Base-by-base conservation (phyloP, 1,140 invertebrate genomes). In the Coenobita brevimanus region DNA sequence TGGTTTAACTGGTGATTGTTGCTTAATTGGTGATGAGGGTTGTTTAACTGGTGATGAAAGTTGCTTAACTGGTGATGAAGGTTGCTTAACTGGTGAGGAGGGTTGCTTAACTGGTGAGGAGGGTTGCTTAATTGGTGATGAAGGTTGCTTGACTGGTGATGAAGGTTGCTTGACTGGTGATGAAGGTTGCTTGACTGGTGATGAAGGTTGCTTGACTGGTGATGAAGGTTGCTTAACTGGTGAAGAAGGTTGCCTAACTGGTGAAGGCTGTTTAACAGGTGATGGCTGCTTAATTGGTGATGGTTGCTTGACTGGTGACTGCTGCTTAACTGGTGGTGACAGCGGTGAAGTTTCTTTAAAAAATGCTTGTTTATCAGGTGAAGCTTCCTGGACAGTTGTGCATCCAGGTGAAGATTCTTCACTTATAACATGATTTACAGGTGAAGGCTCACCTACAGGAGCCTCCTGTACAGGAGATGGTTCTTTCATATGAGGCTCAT, bases 191-290 rank as follows among this genome's bases (percentile, higher is more conserved):
- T 79, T 24, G 13, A 3, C 24, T 33, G 83, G 57, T 79, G 73
- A 79, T n/a, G n/a, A 62, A 24, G 17, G n/a, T n/a, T n/a, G n/a
- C n/a, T n/a, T 10, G 21, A 60, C 30, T 17, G 54, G 57, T 60
- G 57, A 81, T 8, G 36, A 33, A 2, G 76, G 69, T 17, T 17
- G 71, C n/a, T 78, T 33, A 6, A 27, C 41, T 13, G 30, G 21
- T 33, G 54, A 17, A 1, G 43, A 24, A 15, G 24, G 62, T 21
- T 71, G 38, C 38, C 54, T 50, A 38, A 83, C 17, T 17, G 82
- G 82, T 15, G 82, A 85, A 46, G 82, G 82, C 24, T 85, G 69
- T 54, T 76, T 64, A 33, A 41, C n/a, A 41, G 79, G 57, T 21
- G 57, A 43, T 60, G 36, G 17, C 33, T 64, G 21, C 43, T 43